Conservation (phyloP, 2,888 invertebrate species). For the Sesamia inferens region DNA sequence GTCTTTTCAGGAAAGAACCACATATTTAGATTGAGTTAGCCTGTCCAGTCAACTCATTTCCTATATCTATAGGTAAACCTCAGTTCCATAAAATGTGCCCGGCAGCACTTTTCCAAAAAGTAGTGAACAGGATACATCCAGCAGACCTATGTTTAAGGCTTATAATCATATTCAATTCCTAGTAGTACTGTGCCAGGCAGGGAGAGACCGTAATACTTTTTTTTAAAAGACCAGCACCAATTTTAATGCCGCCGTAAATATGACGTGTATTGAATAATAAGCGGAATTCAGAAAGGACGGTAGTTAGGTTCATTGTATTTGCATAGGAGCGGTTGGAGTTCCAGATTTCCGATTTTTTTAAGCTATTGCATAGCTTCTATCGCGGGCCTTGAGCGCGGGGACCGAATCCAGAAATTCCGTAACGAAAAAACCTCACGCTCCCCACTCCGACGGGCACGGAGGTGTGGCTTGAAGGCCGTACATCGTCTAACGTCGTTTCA, state of each 20-base stretch:
- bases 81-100: not conserved
- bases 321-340: conserved; percentile 7
- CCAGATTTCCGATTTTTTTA: too few relatives aligned
- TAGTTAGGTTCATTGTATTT: conserved; percentile 28
- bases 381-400: too few relatives aligned
- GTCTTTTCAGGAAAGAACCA: too few relatives aligned
- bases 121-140: not conserved
- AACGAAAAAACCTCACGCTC: too few relatives aligned
- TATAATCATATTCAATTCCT: conserved; percentile 37
- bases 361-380: too few relatives aligned
- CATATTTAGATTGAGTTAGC: too few relatives aligned
- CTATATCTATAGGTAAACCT: not conserved
- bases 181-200: conserved; percentile 20
- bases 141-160: conserved; percentile 9
- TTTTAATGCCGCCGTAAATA: conserved; percentile 50
- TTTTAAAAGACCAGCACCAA: conserved; percentile 36
- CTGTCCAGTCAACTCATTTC: too few relatives aligned
- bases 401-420: too few relatives aligned
- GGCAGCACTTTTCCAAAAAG: not conserved
- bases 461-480: too few relatives aligned
- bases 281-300: conserved; percentile 6
- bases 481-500: too few relatives aligned
- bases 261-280: conserved; percentile 56
- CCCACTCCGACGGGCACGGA: too few relatives aligned
- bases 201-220: conserved; percentile 22